A percentile compares a stretch with the other conserved stretches of the same genome.
These are phyloP conservation scores for Gonioctena quinquepunctata DNA, from an alignment of 1,140 invertebrate species.

Conservation along the genomic window DNA sequence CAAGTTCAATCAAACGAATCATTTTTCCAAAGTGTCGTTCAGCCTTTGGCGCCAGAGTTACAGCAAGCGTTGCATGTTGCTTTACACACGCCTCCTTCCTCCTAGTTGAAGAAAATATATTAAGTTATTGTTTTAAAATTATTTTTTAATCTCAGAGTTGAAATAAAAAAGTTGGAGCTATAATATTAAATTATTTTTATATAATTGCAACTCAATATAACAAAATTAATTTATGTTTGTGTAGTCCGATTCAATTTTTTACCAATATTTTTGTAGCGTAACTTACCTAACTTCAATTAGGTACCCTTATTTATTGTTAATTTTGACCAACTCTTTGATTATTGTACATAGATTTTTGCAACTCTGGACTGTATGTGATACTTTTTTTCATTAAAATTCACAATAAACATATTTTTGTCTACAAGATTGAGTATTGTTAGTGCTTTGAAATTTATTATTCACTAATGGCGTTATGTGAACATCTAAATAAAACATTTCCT, in stretches of 20 bases:
- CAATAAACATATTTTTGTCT: slow-evolving; percentile 30
- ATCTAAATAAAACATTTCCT: slow-evolving; percentile 9
- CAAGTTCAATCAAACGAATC: slow-evolving; percentile 82
- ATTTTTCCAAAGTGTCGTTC: slow-evolving; percentile 82
- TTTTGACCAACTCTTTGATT: not conserved
- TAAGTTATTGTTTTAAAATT: slow-evolving; percentile 27
- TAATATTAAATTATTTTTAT: slow-evolving; percentile 22
- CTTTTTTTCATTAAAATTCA: slow-evolving; percentile 36
- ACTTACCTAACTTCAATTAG: not conserved
- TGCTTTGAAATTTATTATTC: slow-evolving; percentile 32
- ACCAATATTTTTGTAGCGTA: slow-evolving; percentile 7
- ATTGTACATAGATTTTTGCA: slow-evolving; percentile 34
- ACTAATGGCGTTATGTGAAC: slow-evolving; percentile 3
- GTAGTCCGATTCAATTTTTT: slow-evolving; percentile 9
- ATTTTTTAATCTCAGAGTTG: slow-evolving; percentile 21
- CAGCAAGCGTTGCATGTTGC: slow-evolving; percentile 79
- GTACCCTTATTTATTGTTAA: slow-evolving; percentile 5
- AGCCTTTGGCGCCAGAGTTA: slow-evolving; percentile 75
- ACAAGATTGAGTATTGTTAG: slow-evolving; percentile 26
- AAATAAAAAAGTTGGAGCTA: slow-evolving; percentile 23
- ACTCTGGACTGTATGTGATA: slow-evolving; percentile 45
- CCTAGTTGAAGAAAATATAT: slow-evolving; percentile 25
- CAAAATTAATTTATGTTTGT: slow-evolving; percentile 5
- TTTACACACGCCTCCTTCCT: slow-evolving; percentile 49
- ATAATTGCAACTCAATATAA: slow-evolving; percentile 2